A percentile compares a stretch with the other conserved stretches of the same genome.
phyloP scores from a whole-genome alignment of 2,797 vertebrate species.

The Telmatherina bonti region DNA sequence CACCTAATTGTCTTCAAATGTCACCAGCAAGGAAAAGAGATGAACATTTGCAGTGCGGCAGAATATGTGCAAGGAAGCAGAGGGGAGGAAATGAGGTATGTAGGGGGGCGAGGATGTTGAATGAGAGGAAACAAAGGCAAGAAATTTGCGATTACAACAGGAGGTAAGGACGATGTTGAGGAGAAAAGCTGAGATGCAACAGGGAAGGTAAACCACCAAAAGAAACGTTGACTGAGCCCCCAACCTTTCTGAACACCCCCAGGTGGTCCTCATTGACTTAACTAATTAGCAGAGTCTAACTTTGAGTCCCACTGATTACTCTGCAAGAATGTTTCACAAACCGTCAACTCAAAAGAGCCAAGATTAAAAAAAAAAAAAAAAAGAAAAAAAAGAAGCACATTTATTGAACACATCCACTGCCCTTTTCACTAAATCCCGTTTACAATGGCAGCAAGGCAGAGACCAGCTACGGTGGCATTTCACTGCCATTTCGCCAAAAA shows the following conservation, averaged over 20 bases:
- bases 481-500: conserved; percentile 72
- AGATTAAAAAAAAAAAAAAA: conserved; percentile 51
- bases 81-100: conserved; percentile 14
- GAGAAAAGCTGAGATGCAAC: conserved; percentile 29
- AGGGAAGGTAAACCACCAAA: conserved; percentile 19
- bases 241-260: conserved; percentile 35
- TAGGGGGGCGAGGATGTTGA: conserved; percentile 9
- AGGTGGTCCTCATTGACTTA: conserved; percentile 51
- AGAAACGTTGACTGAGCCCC: conserved; percentile 34
- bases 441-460: conserved; percentile 50
- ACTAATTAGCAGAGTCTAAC: conserved; percentile 56
- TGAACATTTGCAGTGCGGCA: conserved; percentile 8
- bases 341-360: conserved; percentile 38
- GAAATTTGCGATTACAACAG: conserved; percentile 13
- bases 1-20: conserved; percentile 73
- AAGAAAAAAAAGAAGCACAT: conserved; percentile 41
- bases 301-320: conserved; percentile 60
- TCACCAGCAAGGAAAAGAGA: conserved; percentile 38
- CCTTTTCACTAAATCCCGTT: conserved; percentile 71
- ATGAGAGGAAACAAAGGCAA: conserved; percentile 41
- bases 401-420: conserved; percentile 51
- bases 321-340: conserved; percentile 40
- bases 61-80: conserved; percentile 9
- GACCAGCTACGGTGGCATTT: conserved; percentile 67
- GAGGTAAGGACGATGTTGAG: conserved; percentile 32